Conservation (phyloP, 2,113 vertebrate species). For the Austrofundulus limnaeus region DNA sequence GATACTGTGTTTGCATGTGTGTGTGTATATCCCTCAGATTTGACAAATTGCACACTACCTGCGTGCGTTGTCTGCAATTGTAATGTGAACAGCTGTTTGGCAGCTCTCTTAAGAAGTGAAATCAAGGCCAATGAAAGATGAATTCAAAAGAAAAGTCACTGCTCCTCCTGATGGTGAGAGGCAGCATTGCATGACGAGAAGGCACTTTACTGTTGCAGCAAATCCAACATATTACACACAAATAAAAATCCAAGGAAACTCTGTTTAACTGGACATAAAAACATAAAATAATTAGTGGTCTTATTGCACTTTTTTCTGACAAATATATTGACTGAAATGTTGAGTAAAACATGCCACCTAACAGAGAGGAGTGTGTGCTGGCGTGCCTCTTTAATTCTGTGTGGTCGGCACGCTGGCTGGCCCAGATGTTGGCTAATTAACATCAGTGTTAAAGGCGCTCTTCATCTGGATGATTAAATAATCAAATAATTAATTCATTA, state of each 20-base stretch:
- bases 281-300: background rate
- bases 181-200: slow-evolving; percentile 39
- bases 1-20: slow-evolving; percentile 1
- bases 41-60: slow-evolving; percentile 8
- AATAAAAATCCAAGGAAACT: no score
- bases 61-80: background rate
- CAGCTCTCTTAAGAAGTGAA: slow-evolving; percentile 9
- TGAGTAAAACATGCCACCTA: slow-evolving; percentile 12
- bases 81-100: slow-evolving; percentile 24
- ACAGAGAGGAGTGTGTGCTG: slow-evolving; percentile 34
- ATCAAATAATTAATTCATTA: slow-evolving; percentile 82
- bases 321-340: background rate
- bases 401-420: slow-evolving; percentile 65
- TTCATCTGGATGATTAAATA: slow-evolving; percentile 85
- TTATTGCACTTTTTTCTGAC: background rate
- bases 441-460: slow-evolving; percentile 78
- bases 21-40: background rate
- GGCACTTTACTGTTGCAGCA: background rate
- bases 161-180: slow-evolving; percentile 69
- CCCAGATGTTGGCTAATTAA: slow-evolving; percentile 84
- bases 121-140: slow-evolving; percentile 13
- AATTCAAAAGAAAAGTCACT: slow-evolving; percentile 58
- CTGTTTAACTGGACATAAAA: background rate
- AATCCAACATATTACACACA: no score
- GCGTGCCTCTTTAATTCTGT: slow-evolving; percentile 53